Base-by-base conservation (phyloP, 2,797 vertebrate genomes). In the Coendou prehensilis region DNA sequence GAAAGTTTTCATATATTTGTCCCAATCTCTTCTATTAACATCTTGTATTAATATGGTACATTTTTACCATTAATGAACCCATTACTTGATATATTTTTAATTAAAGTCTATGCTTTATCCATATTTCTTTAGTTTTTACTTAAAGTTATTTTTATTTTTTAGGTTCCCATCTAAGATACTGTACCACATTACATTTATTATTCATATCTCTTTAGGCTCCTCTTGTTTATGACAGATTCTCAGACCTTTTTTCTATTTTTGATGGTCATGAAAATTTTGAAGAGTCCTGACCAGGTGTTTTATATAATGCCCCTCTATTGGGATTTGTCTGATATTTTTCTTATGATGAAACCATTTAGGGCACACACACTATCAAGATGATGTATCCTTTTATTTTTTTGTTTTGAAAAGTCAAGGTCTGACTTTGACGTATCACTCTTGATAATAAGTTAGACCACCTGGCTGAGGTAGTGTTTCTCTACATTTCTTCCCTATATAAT, bases 11-110 rank as follows among this genome's bases (percentile, higher is more conserved):
- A 23, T 87, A 57, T 71, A 73, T 28, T n/a, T 3, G 18, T 4
- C 30, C 37, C 41, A 71, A 22, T 84, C 84, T 93, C 33, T 23
- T 30, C 5, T 91, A 5, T 73, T 93, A 41, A n/a, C 67, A 37
- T 18, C 17, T 37, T 41, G 45, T 14, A 75, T 73, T 73, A 11
- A 45, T 45, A 47, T 26, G 22, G 20, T 69, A 26, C 37, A 52
- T 85, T 93, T 90, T 94, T 81, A 73, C 3, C 89, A 91, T 85
- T 61, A 89, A 89, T 78, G 37, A 56, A 82, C 8, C 13, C 41
- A n/a, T 61, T 52, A 67, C 33, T 50, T 69, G 47, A 56, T 84
- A 45, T 67, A 47, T 57, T 71, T 9, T 71, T 79, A 84, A 85
- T n/a, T 63, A 33, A 84, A 84, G 6, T 71, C 17, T 69, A 3